A percentile compares a stretch with the other conserved stretches of the same genome.
Conservation (phyloP, 2,797 vertebrate genomes). For the Melanotaenia parkinsoni region DNA sequence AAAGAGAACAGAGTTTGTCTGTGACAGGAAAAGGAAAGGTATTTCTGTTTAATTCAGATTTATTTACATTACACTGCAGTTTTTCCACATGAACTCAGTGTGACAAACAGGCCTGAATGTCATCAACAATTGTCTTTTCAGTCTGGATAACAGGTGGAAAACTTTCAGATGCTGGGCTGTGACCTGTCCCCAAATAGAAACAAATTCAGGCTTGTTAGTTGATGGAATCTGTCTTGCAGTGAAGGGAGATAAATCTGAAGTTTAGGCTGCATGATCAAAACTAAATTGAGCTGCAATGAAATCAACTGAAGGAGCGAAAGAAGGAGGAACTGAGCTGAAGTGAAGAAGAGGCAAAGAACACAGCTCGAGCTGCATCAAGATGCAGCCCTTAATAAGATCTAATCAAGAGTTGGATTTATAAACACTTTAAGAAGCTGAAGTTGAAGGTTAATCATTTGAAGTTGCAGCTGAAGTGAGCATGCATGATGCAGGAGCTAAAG, state of each 20-base stretch:
- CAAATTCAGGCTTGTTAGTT: neutral
- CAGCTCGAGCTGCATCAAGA: neutral
- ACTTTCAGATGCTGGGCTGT: too few relatives aligned
- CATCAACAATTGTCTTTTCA: neutral
- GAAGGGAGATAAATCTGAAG: neutral
- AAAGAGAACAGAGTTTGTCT: too few relatives aligned
- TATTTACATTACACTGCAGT: neutral
- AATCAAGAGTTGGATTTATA: neutral
- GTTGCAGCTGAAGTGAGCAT: constrained; percentile 6
- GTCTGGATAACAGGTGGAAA: neutral
- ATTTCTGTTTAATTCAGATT: neutral
- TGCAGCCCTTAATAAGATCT: neutral
- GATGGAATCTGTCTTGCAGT: neutral
- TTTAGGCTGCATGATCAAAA: neutral
- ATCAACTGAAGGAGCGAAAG: neutral
- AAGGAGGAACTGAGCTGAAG: neutral
- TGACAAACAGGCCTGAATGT: too few relatives aligned
- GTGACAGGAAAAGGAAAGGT: neutral
- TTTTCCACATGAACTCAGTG: too few relatives aligned
- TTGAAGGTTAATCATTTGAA: constrained; percentile 10
- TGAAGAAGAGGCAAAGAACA: neutral
- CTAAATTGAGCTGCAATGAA: neutral
- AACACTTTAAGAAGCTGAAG: neutral
- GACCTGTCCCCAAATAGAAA: neutral
- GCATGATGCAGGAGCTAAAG: neutral